Conservation (phyloP, 2,113 vertebrate species). For the Accipiter cooperii region DNA sequence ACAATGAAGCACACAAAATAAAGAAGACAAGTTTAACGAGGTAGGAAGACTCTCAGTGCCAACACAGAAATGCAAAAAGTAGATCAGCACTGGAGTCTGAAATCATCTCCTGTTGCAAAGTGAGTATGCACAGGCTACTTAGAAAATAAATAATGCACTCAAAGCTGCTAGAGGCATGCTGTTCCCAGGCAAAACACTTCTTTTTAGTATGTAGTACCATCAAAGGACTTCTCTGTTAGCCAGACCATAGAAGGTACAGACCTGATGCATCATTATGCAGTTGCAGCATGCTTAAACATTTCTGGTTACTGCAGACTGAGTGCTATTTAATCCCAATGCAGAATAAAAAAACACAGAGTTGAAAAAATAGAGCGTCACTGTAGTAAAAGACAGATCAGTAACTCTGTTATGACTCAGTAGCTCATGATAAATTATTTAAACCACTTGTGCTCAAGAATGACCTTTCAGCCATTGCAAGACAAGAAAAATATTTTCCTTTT, state of each 20-base stretch:
- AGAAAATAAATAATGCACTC: not conserved
- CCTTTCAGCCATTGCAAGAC: constrained; percentile 45
- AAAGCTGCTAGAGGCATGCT: not conserved
- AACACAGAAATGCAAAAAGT: not conserved
- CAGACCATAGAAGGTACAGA: not conserved
- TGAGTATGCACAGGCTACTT: not conserved
- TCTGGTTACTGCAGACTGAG: not conserved
- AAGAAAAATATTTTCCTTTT: constrained; percentile 62
- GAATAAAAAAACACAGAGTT: constrained; percentile 16
- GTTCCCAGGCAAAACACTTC: not conserved
- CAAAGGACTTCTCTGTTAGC: not conserved
- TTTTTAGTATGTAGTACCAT: not conserved
- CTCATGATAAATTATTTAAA: constrained; percentile 67
- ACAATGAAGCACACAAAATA: not conserved
- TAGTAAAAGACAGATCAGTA: constrained; percentile 21
- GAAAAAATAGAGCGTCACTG: constrained; percentile 26
- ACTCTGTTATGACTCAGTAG: constrained; percentile 33
- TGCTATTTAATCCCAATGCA: constrained; percentile 12
- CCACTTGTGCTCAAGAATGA: constrained; percentile 58
- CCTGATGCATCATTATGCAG: not conserved
- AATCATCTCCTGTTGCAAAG: not conserved
- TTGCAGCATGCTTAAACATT: not conserved
- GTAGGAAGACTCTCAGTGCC: not conserved
- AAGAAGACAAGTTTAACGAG: not conserved
- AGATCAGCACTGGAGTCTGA: not conserved